Evolutionary conservation across 2,888 invertebrate genomes (phyloP), one percentile per base, ranked within the genome.

Genomic region (Formica aserva): DNA sequence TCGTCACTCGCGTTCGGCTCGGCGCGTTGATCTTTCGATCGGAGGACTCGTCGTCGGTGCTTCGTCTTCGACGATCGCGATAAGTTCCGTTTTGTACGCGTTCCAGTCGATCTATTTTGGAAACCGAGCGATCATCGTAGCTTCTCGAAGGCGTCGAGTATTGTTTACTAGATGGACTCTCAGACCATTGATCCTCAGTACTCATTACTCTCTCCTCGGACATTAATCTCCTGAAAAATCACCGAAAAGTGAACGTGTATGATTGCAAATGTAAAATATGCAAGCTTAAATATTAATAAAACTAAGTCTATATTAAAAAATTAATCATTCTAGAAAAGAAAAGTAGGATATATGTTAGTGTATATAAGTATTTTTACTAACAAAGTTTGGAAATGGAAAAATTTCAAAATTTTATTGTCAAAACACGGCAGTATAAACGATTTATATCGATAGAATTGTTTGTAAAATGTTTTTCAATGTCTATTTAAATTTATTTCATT

Each of bases 121-220:
- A 72, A 8, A 83, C 67, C 4, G 85, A 86, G 8, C 72, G 88
- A 38, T 88, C 91, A 29, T 92, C 91, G 81, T 91, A 91, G 63
- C 87, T 87, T 66, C 88, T 85, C 22, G 91, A 80, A 0, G 92
- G 84, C 1, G 85, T 69, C 1, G 93, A 91, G 38, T 90, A 88
- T 26, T 92, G 89, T 78, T 91, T 91, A 38, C 84, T 88, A 22
- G 89, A 89, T 15, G 71, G 91, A 67, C 83, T 89, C 15, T 92
- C 93, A 4, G 93, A 92, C 93, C 93, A 92, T 41, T 92, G 93
- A 6, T 93, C 92, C 29, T 94, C 93, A 4, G 91, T 35, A 69
- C 91, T 91, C 65, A 89, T 91, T 71, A 93, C 89, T 76, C 92
- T 87, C 35, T 94, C 94, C 38, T 94, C 94, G 0, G 94, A 94